Conservation (phyloP, 2,113 vertebrate genomes). For the Elachura formosa region DNA sequence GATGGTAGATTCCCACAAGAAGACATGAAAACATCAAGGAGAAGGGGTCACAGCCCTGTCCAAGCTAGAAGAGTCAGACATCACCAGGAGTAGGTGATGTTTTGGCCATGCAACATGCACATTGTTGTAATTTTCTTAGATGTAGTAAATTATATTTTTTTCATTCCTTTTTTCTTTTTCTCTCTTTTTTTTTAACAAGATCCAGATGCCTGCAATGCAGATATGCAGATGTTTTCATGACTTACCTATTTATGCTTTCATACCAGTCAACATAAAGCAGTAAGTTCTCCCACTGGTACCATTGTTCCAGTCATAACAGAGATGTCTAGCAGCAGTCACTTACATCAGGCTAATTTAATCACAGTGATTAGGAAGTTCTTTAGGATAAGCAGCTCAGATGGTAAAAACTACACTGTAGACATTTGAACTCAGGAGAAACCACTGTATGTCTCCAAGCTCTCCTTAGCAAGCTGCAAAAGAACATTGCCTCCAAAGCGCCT, state of each 20-base stretch:
- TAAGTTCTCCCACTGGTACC: not conserved
- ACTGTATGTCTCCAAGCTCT: not conserved
- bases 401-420: not conserved
- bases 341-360: not conserved
- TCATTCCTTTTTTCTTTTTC: not conserved
- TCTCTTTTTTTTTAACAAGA: not conserved
- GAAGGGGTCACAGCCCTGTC: too few relatives aligned
- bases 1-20: not conserved
- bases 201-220: not conserved
- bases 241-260: not conserved
- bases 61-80: not conserved
- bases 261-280: not conserved
- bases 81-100: accelerated
- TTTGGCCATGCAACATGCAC: not conserved
- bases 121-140: not conserved
- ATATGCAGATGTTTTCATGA: not conserved
- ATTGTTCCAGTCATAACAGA: not conserved
- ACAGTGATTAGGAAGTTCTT: not conserved
- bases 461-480: not conserved
- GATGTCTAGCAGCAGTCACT: not conserved
- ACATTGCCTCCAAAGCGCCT: not conserved
- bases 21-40: not conserved
- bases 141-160: not conserved
- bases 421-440: not conserved
- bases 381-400: not conserved